These are phyloP conservation scores for Enteromius thamalakanensis DNA, from an alignment of 2,797 vertebrate genomes.

Conservation along the genomic window DNA sequence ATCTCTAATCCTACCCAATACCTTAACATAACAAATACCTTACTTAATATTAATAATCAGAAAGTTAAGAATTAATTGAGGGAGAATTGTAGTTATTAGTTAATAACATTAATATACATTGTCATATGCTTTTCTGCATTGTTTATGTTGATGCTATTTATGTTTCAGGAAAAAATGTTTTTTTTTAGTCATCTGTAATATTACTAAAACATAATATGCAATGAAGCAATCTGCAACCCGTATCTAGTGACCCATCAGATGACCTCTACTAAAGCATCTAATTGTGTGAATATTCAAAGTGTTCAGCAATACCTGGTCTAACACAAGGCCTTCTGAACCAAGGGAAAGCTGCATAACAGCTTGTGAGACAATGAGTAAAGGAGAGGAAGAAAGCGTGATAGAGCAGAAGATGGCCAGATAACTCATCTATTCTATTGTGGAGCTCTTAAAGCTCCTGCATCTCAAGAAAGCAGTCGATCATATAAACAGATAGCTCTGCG, in stretches of 20 bases:
- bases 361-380: not conserved
- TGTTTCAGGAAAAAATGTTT: not conserved
- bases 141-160: not conserved
- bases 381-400: not conserved
- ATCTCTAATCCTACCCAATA: too few relatives aligned
- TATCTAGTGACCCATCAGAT: not conserved
- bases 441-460: conserved; percentile 42
- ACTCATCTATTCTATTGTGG: conserved; percentile 25
- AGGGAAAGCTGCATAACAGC: not conserved
- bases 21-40: too few relatives aligned
- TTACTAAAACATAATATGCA: not conserved
- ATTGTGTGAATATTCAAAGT: not conserved
- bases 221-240: not conserved
- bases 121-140: not conserved
- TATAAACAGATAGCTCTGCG: conserved; percentile 63
- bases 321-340: not conserved
- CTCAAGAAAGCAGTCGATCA: conserved; percentile 59
- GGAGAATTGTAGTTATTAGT: too few relatives aligned
- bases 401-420: conserved; percentile 24
- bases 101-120: not conserved
- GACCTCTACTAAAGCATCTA: conserved; percentile 4
- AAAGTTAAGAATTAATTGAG: too few relatives aligned
- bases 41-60: too few relatives aligned
- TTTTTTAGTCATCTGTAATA: not conserved
- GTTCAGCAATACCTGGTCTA: not conserved